Conservation (phyloP, 2,797 vertebrate species). For the Alectoris magna region DNA sequence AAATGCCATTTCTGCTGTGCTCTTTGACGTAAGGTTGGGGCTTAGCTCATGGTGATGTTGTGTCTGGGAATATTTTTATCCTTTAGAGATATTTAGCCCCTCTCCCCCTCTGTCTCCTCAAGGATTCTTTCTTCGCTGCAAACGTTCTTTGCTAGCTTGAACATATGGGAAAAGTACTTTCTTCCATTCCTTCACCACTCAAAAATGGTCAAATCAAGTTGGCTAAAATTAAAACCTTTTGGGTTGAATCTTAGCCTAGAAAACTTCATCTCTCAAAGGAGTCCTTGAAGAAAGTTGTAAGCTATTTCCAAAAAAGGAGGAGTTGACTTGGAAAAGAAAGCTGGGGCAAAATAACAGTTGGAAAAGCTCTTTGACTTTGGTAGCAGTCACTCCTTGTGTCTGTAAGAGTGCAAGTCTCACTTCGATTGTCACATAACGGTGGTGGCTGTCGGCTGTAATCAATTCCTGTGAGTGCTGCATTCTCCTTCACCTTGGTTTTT, state of each 20-base stretch:
- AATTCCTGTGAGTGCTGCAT: not conserved
- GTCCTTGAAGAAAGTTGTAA: slow-evolving; percentile 60
- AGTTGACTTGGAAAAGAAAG: slow-evolving; percentile 23
- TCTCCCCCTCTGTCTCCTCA: slow-evolving; percentile 34
- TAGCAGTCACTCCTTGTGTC: not conserved
- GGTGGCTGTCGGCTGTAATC: not conserved
- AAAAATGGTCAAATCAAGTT: slow-evolving; percentile 61
- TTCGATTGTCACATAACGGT: not conserved
- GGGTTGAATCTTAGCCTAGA: slow-evolving; percentile 70
- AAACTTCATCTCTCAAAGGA: slow-evolving; percentile 61
- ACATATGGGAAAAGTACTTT: slow-evolving; percentile 68
- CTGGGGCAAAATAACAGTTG: not conserved
- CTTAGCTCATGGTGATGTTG: slow-evolving; percentile 61
- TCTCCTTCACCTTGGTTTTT: not conserved
- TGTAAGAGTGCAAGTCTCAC: not conserved
- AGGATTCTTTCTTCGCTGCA: slow-evolving; percentile 41
- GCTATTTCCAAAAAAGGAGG: slow-evolving; percentile 37
- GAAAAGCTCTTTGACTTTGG: slow-evolving; percentile 2
- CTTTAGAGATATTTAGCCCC: slow-evolving; percentile 34
- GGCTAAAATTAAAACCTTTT: slow-evolving; percentile 73
- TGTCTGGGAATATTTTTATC: slow-evolving; percentile 72
- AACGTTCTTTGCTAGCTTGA: slow-evolving; percentile 45
- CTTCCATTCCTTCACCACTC: slow-evolving; percentile 64
- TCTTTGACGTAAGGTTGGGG: slow-evolving; percentile 54
- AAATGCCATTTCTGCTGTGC: slow-evolving; percentile 24